Percentiles rank a stretch among this genome's conserved stretches.
These are phyloP conservation scores for Platysternon megacephalum DNA, from an alignment of 2,113 vertebrate genomes.

Conservation along the genomic window DNA sequence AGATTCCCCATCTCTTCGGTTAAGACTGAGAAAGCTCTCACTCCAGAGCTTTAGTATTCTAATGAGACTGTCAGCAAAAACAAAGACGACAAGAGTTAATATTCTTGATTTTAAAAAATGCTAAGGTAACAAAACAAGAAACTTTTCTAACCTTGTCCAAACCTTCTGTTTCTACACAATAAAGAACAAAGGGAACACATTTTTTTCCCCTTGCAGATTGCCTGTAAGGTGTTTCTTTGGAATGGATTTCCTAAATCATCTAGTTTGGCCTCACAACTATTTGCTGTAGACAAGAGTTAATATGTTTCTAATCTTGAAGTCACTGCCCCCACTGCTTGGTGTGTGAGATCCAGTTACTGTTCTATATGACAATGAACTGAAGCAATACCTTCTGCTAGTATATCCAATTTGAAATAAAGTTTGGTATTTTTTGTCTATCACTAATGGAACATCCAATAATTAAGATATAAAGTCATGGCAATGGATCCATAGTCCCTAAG, in stretches of 20 bases:
- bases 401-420: background rate
- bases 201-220: background rate
- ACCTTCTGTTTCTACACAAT: background rate
- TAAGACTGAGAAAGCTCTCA: background rate
- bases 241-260: background rate
- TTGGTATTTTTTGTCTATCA: no score
- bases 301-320: background rate
- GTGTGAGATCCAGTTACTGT: background rate
- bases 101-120: background rate
- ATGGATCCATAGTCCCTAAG: background rate
- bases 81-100: background rate
- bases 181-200: background rate
- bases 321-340: background rate
- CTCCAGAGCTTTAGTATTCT: background rate
- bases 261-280: background rate
- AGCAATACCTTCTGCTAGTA: background rate
- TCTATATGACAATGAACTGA: background rate
- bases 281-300: background rate
- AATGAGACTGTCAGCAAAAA: background rate
- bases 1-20: background rate
- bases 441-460: background rate
- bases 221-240: rapidly evolving
- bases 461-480: background rate
- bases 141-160: background rate
- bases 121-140: background rate